These are phyloP conservation scores for Brachionus rubens DNA, from an alignment of 1,140 invertebrate genomes.

Conservation along the genomic window DNA sequence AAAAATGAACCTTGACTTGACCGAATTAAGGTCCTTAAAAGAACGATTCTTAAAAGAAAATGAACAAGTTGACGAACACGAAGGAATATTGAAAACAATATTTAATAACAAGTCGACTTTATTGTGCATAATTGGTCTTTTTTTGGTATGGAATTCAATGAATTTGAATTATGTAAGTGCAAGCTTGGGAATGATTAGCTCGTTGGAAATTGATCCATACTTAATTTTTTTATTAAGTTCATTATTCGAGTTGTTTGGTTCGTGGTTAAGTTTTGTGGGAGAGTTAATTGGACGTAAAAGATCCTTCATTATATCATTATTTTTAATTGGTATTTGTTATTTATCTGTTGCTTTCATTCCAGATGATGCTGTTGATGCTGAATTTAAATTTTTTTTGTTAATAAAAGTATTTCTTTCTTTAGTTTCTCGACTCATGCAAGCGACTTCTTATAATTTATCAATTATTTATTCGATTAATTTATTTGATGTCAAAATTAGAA, in stretches of 20 bases:
- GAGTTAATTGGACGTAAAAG: conserved; percentile 10
- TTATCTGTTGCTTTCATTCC: not conserved
- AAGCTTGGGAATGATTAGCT: conserved; percentile 7
- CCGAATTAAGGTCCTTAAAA: not conserved
- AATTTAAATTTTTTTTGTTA: not conserved
- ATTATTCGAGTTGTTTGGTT: conserved; percentile 17
- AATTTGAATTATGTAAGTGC: not conserved
- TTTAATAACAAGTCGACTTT: not conserved
- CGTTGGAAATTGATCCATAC: conserved; percentile 40
- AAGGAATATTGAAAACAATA: not conserved
- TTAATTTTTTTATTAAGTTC: conserved; percentile 24
- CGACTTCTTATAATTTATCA: conserved; percentile 10
- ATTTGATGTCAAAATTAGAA: conserved; percentile 39
- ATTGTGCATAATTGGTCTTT: not conserved
- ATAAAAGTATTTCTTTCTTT: not conserved
- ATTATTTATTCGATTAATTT: not conserved
- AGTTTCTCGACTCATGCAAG: not conserved
- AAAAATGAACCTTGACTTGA: conserved; percentile 9
- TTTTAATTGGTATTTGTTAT: not conserved
- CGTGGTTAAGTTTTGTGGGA: conserved; percentile 7
- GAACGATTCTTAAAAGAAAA: not conserved
- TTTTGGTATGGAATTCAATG: conserved; percentile 33
- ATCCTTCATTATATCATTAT: not conserved
- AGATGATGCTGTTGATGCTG: not conserved
- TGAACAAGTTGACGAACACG: not conserved